Evolutionary conservation across 1,140 invertebrate genomes (phyloP).

Genomic region (Whitmania pigra): DNA sequence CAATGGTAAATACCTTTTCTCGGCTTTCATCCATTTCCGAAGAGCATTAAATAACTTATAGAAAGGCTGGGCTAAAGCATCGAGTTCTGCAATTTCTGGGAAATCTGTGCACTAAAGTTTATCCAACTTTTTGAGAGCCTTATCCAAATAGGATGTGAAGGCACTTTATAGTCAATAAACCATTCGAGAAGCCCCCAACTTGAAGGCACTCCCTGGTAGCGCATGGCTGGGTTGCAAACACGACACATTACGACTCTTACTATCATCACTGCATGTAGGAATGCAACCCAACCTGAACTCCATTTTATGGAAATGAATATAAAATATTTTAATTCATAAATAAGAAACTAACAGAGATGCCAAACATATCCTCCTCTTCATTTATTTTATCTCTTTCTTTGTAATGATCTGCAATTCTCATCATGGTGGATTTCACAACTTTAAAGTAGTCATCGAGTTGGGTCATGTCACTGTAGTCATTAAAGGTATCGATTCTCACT

Average conservation of each 20-base stretch:
- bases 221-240: too few species aligned
- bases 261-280: too few species aligned
- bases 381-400: conserved; percentile 70
- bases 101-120: conserved; percentile 46
- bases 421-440: conserved; percentile 59
- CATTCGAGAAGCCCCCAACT: too few species aligned
- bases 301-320: neutral
- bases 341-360: conserved; percentile 50
- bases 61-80: conserved; percentile 44
- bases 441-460: conserved; percentile 45
- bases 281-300: too few species aligned
- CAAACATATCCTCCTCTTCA: conserved; percentile 54
- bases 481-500: conserved; percentile 51
- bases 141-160: too few species aligned
- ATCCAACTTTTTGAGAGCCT: neutral
- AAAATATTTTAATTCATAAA: neutral
- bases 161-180: too few species aligned
- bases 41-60: conserved; percentile 46
- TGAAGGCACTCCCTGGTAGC: too few species aligned
- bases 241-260: too few species aligned
- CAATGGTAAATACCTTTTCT: conserved; percentile 49
- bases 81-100: conserved; percentile 56
- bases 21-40: conserved; percentile 62
- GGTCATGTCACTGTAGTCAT: conserved; percentile 45
- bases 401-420: conserved; percentile 58